A percentile compares a stretch with the other conserved stretches of the same genome.
Evolutionary conservation across 2,113 vertebrate species (phyloP).

Genomic region (Alces alces): DNA sequence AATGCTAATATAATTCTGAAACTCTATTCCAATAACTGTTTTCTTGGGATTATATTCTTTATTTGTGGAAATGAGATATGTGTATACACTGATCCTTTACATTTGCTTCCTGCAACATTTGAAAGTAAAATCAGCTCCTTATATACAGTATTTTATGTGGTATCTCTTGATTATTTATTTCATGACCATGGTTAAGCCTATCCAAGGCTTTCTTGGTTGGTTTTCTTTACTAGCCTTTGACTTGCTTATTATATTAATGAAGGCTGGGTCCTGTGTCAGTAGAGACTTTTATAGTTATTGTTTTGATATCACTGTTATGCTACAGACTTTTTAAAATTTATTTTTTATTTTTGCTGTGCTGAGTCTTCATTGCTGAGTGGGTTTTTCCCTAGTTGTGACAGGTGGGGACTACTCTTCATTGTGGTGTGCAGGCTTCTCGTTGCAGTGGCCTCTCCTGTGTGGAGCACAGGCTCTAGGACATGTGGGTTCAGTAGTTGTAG

Average conservation of each 20-base stretch:
- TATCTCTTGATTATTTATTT: not conserved
- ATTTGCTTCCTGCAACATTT: not conserved
- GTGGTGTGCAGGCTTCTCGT: not conserved
- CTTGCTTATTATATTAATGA: not conserved
- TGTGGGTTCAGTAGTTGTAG: not conserved
- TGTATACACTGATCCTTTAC: not conserved
- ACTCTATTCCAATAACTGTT: not conserved
- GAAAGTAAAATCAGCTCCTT: not conserved
- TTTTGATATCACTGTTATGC: not conserved
- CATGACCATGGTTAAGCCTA: not conserved
- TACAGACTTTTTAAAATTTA: accelerated
- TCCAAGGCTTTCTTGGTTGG: not conserved
- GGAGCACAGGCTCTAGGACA: not conserved
- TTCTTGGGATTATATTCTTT: not conserved
- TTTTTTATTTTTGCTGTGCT: not conserved
- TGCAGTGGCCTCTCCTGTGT: not conserved
- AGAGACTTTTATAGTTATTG: not conserved
- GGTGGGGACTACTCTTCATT: not conserved
- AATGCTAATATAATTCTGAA: not conserved
- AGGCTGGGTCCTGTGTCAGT: not conserved
- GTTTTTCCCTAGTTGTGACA: not conserved
- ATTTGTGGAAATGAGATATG: not conserved
- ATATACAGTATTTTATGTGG: not conserved
- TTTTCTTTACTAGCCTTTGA: not conserved
- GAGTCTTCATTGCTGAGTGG: not conserved